Conservation (phyloP, 2,797 vertebrate species). For the Streptopelia turtur region DNA sequence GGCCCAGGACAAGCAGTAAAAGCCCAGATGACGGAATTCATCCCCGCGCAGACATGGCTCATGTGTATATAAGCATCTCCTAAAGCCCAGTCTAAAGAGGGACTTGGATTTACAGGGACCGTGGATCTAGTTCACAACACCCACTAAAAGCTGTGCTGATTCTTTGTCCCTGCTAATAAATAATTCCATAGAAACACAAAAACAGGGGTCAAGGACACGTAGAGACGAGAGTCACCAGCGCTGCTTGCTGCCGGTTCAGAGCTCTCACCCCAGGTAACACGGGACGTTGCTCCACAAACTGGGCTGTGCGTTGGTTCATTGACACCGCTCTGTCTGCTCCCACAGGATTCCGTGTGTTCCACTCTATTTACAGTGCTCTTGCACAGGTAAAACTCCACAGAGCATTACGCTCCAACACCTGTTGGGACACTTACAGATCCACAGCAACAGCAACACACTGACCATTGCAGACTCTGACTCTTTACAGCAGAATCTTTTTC, state of each 20-base stretch:
- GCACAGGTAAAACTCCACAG: neutral
- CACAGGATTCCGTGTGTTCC: neutral
- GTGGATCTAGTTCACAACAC: neutral
- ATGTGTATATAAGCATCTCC: neutral
- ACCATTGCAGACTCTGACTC: neutral
- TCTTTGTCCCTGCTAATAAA: neutral
- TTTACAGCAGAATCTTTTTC: neutral
- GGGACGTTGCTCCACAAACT: neutral
- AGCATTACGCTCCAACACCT: neutral
- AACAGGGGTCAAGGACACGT: neutral
- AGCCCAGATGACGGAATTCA: neutral
- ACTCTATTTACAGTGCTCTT: neutral
- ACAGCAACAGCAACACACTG: neutral
- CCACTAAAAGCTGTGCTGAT: neutral
- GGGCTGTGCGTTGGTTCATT: neutral
- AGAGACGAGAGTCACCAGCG: neutral
- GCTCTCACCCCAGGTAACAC: neutral
- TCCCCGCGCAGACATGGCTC: neutral
- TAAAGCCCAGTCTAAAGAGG: neutral
- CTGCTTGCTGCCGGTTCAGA: neutral
- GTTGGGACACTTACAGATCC: neutral
- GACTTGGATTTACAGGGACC: neutral
- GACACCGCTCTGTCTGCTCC: neutral
- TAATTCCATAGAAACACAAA: neutral
- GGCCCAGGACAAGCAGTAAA: conserved; percentile 19